Evolutionary conservation across 64 coral and sea anemone genomes (phyloP).

Genomic region (Pocillopora verrucosa): DNA sequence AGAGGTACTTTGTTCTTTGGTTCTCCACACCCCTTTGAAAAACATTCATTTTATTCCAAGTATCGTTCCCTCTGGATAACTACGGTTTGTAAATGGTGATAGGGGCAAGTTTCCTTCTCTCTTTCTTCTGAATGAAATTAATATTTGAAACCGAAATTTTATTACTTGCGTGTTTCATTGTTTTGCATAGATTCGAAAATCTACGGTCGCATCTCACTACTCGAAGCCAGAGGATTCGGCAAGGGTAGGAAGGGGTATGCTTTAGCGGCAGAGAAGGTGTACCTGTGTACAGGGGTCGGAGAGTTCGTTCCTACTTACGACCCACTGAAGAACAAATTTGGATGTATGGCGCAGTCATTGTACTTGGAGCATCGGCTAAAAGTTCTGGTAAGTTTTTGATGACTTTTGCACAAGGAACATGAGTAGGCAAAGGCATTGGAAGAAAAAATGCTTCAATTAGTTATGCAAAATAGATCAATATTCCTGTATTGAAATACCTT

Average conservation of each 20-base stretch:
- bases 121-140: no score
- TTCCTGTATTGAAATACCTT: no score
- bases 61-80: no score
- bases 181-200: slow-evolving; percentile 72
- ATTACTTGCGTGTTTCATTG: neutral
- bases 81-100: no score
- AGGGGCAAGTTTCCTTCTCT: no score
- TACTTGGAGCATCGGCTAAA: slow-evolving; percentile 76
- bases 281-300: slow-evolving; percentile 79
- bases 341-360: slow-evolving; percentile 80
- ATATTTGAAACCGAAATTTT: neutral
- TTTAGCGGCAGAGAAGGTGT: slow-evolving; percentile 75
- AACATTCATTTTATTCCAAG: no score
- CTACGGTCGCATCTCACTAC: slow-evolving; percentile 78
- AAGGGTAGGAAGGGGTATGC: slow-evolving; percentile 60
- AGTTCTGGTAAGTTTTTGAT: slow-evolving; percentile 71
- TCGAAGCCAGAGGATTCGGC: slow-evolving; percentile 35
- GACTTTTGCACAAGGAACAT: neutral
- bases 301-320: slow-evolving; percentile 77
- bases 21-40: no score
- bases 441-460: no score
- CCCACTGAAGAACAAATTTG: slow-evolving; percentile 73
- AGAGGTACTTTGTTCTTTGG: no score
- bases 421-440: no score
- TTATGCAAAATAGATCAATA: no score